Evolutionary conservation across 2,113 vertebrate species (phyloP), one percentile per base, ranked within the genome.

Genomic region (Pipa parva): DNA sequence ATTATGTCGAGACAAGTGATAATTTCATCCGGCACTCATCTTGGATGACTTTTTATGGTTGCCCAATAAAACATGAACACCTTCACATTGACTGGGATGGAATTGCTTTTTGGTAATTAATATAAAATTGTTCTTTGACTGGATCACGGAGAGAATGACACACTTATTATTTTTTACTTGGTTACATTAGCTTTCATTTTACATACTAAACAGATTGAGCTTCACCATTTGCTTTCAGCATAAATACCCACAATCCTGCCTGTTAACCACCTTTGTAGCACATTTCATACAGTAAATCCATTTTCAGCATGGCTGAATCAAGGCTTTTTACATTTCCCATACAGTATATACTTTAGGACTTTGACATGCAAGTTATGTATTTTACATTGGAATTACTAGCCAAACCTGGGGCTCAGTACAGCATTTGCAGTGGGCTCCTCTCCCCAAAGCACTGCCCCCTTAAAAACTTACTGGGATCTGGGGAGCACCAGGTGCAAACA

Each of bases 1-100:
- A 68, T 60, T 68, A 59, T 59, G 50, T 59, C 20, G 55, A 59
- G 45, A 68, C 55, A 50, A 51, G 42, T 59, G 55, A 59, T 68
- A 68, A 59, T 50, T 52, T 51, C 22, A n/a, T 39, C 65, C 51
- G 56, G 31, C 24, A 18, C n/a, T 50, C 46, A 51, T 59, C 46
- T 51, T 33, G n/a, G 7, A 46, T 65, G 37, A 2, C 50, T 45
- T 27, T 45, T 20, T 25, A 7, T 66, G 46, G 56, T 25, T 28
- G 45, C 17, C 39, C 13, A 66, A 22, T 33, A 48, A 57, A 36
- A 27, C 45, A 26, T 33, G 55, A 67, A 50, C 22, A 49, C 54
- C 64, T 59, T 42, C 50, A 29, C 42, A 51, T 59, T 50, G 50
- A 50, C 48, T 22, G 6, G 33, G 8, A 49, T 15, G 33, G 22